These are phyloP conservation scores for Vireo griseus DNA, from an alignment of 2,797 vertebrate genomes.

Conservation along the genomic window DNA sequence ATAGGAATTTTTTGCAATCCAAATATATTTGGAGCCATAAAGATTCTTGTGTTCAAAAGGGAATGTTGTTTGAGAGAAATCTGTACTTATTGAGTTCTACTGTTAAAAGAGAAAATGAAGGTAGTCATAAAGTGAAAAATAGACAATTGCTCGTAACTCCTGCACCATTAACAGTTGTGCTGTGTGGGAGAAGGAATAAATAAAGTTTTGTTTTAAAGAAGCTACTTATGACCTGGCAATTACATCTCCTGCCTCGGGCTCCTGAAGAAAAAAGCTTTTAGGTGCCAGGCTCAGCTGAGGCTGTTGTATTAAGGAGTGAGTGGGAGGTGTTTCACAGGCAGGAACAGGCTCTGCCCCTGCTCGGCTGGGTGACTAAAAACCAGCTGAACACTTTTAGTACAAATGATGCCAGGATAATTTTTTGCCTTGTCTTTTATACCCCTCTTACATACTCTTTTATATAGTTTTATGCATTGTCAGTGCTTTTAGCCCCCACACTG, in stretches of 20 bases:
- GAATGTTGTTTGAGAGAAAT: not conserved
- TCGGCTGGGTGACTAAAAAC: not conserved
- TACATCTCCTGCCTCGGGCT: conserved; percentile 11
- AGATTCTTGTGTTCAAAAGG: not conserved
- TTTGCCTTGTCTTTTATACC: no score
- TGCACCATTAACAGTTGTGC: not conserved
- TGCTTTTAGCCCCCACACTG: no score
- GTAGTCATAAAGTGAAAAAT: not conserved
- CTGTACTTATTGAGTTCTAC: not conserved
- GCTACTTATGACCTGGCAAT: not conserved
- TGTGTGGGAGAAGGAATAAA: not conserved
- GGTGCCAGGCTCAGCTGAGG: not conserved
- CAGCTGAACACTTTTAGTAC: not conserved
- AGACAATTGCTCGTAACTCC: not conserved
- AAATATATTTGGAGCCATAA: not conserved
- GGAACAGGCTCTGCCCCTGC: not conserved
- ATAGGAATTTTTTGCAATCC: not conserved
- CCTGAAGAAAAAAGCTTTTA: not conserved
- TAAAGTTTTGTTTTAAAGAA: conserved; percentile 13
- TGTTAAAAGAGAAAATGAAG: not conserved
- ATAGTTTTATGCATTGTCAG: no score
- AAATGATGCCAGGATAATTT: no score
- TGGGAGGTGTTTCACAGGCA: not conserved
- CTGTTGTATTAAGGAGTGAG: not conserved
- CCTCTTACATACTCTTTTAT: no score